Base-by-base conservation (phyloP, 2,797 vertebrate species). In the Diglossa cyanea region DNA sequence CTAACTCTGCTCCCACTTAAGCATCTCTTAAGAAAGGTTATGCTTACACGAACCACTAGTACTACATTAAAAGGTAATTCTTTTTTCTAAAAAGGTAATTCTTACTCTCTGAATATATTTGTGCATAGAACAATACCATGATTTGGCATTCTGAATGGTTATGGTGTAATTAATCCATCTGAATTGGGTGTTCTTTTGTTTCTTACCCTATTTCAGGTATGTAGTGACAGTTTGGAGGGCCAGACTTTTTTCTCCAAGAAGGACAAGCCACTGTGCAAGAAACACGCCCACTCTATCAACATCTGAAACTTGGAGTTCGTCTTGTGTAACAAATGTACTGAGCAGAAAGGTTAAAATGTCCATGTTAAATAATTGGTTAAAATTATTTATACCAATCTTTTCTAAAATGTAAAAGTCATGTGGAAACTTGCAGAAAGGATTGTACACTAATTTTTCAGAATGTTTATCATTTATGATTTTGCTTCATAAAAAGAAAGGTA, bases 161-260 rank as follows among this genome's bases (percentile, higher is more conserved):
- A 7, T 14, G 17, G 17, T 21, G 1, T 31, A 35, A 51, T 61
- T 57, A 14, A 37, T 86, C 28, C 25, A 10, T 45, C 70, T 91
- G 65, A 83, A 28, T 19, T 78, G 53, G 12, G 4, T 50, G 57
- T 48, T 88, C 13, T 26, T 67, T 77, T 93, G n/a, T 84, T 73
- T 93, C 78, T 75, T 87, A 53, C 81, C 33, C 61, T 39, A n/a
- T 97, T 95, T 93, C 92, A 99, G 99, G 98, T 99, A 30, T 99
- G 99, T 96, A 99, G 97, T 82, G 97, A 98, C 66, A 99, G 97
- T 97, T 98, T 99, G 98, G 99, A 99, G 96, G 99, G 99, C 58
- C 99, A 99, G 95, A 95, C 98, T 5, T 99, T 99, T 98, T 99
- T 99, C 98, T 99, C 99, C 95, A 99, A 99, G 97, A 99, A 99